Percentiles rank a stretch among this genome's conserved stretches.
These are phyloP conservation scores for Ictalurus punctatus DNA, from an alignment of 2,113 vertebrate species.

Conservation along the genomic window DNA sequence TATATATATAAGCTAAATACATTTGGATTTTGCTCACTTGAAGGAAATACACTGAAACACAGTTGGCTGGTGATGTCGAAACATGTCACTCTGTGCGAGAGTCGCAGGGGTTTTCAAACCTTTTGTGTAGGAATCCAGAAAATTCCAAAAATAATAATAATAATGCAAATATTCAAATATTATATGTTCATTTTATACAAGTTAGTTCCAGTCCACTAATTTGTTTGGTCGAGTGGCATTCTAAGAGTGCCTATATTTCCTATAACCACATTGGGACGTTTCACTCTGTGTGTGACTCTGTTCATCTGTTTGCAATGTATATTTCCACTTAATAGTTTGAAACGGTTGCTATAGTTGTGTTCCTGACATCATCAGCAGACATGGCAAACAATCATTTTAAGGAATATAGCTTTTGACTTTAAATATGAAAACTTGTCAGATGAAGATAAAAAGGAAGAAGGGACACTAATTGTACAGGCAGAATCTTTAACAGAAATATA, in stretches of 20 bases:
- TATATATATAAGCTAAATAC: background rate
- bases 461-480: background rate
- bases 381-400: no score
- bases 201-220: background rate
- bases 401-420: no score
- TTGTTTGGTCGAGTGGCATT: background rate
- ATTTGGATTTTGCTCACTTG: background rate
- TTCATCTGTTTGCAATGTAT: background rate
- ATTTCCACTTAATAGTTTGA: background rate
- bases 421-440: no score
- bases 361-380: background rate
- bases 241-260: background rate
- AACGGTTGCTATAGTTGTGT: background rate
- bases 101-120: background rate
- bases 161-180: background rate
- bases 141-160: no score
- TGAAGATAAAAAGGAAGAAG: no score
- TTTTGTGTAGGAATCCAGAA: background rate
- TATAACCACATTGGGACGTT: background rate
- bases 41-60: background rate
- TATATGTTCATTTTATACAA: background rate
- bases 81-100: background rate
- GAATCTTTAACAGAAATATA: background rate
- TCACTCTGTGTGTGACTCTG: background rate
- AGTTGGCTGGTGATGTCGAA: background rate